These are phyloP conservation scores for Hypsopygia costalis DNA, from an alignment of 2,888 invertebrate species.

Conservation along the genomic window DNA sequence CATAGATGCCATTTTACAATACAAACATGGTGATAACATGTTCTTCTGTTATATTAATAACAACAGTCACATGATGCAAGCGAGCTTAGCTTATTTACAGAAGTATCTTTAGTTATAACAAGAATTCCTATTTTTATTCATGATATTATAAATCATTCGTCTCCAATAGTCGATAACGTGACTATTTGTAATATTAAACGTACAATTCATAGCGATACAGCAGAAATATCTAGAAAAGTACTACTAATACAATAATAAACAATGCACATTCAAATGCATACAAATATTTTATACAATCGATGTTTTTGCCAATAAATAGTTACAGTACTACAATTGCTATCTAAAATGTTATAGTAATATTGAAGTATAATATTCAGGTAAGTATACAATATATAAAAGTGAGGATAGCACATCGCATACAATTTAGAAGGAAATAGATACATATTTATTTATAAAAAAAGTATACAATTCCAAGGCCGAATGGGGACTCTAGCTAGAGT, in stretches of 20 bases:
- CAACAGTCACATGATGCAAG: conserved; percentile 77
- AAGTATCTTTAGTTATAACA: conserved; percentile 45
- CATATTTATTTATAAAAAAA: neutral
- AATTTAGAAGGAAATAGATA: neutral
- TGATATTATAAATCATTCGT: conserved; percentile 6
- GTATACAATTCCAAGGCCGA: neutral
- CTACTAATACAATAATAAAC: conserved; percentile 29
- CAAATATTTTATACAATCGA: conserved; percentile 39
- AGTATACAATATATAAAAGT: too few relatives aligned
- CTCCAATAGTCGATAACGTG: conserved; percentile 25
- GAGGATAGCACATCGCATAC: neutral
- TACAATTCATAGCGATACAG: conserved; percentile 33
- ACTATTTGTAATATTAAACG: conserved; percentile 33
- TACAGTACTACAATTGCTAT: conserved; percentile 41
- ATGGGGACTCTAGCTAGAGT: conserved; percentile 3
- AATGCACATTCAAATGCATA: conserved; percentile 27
- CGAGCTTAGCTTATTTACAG: conserved; percentile 76
- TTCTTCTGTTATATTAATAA: conserved; percentile 60
- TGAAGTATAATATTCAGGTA: neutral
- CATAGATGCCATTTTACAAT: conserved; percentile 60
- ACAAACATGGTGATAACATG: conserved; percentile 48
- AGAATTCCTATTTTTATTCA: conserved; percentile 23
- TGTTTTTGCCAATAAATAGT: conserved; percentile 78
- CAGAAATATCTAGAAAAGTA: conserved; percentile 26
- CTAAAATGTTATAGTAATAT: conserved; percentile 40